A percentile compares a stretch with the other conserved stretches of the same genome.
Conservation (phyloP, 30 jellyfish, hydroid and myxozoan genomes). For the Aurelia sp. region DNA sequence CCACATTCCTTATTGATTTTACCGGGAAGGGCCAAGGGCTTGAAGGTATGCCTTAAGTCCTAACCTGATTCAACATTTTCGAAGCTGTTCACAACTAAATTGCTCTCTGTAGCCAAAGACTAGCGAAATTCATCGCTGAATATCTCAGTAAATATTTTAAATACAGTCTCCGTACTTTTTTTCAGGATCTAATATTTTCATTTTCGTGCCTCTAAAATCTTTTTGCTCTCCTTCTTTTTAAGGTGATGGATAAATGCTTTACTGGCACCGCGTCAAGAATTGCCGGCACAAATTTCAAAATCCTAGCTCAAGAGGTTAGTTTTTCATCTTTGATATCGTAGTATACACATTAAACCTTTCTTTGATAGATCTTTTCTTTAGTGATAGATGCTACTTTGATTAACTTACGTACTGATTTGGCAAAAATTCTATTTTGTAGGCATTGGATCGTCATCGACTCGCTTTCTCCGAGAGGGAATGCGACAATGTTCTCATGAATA, state of each 20-base stretch:
- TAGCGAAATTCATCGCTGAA: too few species aligned
- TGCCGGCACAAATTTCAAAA: conserved; percentile 67
- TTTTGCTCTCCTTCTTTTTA: neutral
- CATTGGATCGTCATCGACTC: conserved; percentile 85
- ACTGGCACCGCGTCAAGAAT: conserved; percentile 88
- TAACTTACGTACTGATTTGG: too few species aligned
- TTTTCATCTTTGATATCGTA: neutral
- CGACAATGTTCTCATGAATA: conserved; percentile 81
- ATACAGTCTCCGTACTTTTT: neutral
- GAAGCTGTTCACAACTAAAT: neutral
- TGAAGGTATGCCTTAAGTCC: too few species aligned
- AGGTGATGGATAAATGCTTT: conserved; percentile 85
- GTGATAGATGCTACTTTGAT: neutral
- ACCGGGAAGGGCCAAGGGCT: neutral
- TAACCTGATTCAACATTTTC: neutral
- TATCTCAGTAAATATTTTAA: too few species aligned
- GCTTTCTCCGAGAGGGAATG: conserved; percentile 90
- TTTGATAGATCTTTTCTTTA: neutral
- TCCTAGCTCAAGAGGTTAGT: conserved; percentile 86
- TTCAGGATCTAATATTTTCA: neutral
- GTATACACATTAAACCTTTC: too few species aligned
- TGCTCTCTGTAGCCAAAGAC: too few species aligned
- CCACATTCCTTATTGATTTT: neutral
- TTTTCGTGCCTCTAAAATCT: neutral
- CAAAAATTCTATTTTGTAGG: conserved; percentile 18